Evolutionary conservation across 1,140 invertebrate species (phyloP).

Genomic region (Agraylea sexmaculata): DNA sequence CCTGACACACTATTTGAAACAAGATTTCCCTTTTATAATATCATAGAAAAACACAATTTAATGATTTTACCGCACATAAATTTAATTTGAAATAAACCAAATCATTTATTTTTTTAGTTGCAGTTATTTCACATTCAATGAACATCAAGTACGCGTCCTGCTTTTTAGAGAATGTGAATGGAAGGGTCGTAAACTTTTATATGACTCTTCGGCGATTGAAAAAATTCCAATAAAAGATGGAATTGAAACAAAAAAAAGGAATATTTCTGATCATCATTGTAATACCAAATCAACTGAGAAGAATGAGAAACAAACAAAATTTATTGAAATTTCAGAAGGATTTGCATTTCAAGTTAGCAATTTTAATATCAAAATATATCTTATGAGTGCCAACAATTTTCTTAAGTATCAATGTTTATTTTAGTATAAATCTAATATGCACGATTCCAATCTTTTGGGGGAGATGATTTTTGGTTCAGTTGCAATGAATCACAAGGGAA

Average conservation of each 20-base stretch:
- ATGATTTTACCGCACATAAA: too few relatives aligned
- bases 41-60: too few relatives aligned
- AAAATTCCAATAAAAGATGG: slow-evolving; percentile 37
- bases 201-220: slow-evolving; percentile 67
- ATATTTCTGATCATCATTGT: too few relatives aligned
- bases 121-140: slow-evolving; percentile 41
- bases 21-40: too few relatives aligned
- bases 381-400: too few relatives aligned
- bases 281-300: too few relatives aligned
- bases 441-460: slow-evolving; percentile 61
- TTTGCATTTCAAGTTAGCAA: slow-evolving; percentile 41
- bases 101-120: slow-evolving; percentile 19
- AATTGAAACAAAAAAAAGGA: slow-evolving; percentile 11
- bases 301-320: too few relatives aligned
- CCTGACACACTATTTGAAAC: too few relatives aligned
- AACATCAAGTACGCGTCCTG: slow-evolving; percentile 61
- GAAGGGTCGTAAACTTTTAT: slow-evolving; percentile 65
- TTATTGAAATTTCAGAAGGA: slow-evolving; percentile 42
- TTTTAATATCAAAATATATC: too few relatives aligned
- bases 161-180: slow-evolving; percentile 78
- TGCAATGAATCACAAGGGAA: slow-evolving; percentile 72
- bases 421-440: slow-evolving; percentile 47
- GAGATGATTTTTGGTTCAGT: slow-evolving; percentile 87
- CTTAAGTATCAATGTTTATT: slow-evolving; percentile 14
- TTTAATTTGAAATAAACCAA: too few relatives aligned